Base-by-base conservation (phyloP, 92 coral and sea anemone species). In the Plumapathes pennacea region DNA sequence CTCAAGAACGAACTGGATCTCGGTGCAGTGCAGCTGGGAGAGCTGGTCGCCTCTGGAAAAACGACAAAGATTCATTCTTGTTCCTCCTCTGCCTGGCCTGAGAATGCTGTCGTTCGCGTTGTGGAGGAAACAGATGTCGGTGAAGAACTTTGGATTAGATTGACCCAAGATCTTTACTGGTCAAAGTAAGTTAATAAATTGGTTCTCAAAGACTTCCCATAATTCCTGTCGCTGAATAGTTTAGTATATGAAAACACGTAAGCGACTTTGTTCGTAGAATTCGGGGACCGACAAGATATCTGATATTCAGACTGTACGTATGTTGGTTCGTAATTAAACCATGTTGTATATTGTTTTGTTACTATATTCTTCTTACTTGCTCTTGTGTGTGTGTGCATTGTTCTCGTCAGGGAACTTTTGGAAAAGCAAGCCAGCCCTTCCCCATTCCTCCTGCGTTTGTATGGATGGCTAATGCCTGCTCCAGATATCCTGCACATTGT, bases 381-480 rank as follows among this genome's bases (percentile, higher is more conserved):
- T n/a, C n/a, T n/a, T n/a, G n/a, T n/a, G n/a, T n/a, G n/a, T n/a
- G n/a, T n/a, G n/a, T n/a, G n/a, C n/a, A n/a, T n/a, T n/a, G n/a
- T n/a, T n/a, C n/a, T n/a, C n/a, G n/a, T n/a, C n/a, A 68, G 76
- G 47, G 31, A 68, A 24, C 44, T 68, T 26, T 25, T 25, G n/a
- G 57, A 67, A 22, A 76, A 48, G 29, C 78, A 46, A 23, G 39
- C 38, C 6, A 43, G 46, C 25, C 38, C 77, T 19, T 74, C 72
- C 37, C 54, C 28, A 25, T 49, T 74, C 57, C 83, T 74, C 45
- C 74, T 81, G 23, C 65, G 70, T 25, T 62, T 75, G 25, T 38
- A 29, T 59, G 89, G 89, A 32, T 82, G 89, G 89, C 60, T 67
- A 21, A 39, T 75, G 53, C 64, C 57, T n/a, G 40, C 34, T 2